Conservation (phyloP, 2,797 vertebrate species). For the Meriones psammophilus region DNA sequence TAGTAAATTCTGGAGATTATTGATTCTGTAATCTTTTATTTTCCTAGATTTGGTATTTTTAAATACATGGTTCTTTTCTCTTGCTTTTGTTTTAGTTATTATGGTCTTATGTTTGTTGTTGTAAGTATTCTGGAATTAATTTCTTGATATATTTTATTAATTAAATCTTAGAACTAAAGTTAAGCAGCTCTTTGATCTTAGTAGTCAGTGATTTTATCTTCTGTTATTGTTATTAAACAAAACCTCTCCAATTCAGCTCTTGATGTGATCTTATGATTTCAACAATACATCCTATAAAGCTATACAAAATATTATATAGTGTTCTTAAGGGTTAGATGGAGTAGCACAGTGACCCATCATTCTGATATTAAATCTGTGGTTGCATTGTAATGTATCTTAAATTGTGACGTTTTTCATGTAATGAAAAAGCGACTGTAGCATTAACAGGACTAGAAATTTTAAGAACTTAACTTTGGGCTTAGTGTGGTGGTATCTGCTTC, state of each 20-base stretch:
- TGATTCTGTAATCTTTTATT: background rate
- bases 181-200: constrained; percentile 19
- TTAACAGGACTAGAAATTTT: constrained; percentile 4
- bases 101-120: background rate
- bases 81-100: constrained; percentile 14
- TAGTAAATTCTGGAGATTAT: constrained; percentile 46
- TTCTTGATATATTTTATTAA: constrained; percentile 23
- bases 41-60: constrained; percentile 50
- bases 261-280: constrained; percentile 10
- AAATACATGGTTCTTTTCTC: constrained; percentile 12
- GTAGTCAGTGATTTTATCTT: constrained; percentile 58
- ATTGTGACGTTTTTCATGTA: background rate
- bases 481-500: background rate
- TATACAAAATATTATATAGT: background rate
- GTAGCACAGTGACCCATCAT: background rate
- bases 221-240: background rate
- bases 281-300: constrained; percentile 27
- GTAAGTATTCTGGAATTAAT: constrained; percentile 37
- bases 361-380: constrained; percentile 31
- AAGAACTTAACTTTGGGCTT: background rate
- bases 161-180: constrained; percentile 48
- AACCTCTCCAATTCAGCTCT: background rate
- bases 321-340: background rate
- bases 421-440: background rate
- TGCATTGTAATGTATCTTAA: constrained; percentile 25